Base-by-base conservation (phyloP, 1,140 invertebrate genomes). In the Drosophila miranda region DNA sequence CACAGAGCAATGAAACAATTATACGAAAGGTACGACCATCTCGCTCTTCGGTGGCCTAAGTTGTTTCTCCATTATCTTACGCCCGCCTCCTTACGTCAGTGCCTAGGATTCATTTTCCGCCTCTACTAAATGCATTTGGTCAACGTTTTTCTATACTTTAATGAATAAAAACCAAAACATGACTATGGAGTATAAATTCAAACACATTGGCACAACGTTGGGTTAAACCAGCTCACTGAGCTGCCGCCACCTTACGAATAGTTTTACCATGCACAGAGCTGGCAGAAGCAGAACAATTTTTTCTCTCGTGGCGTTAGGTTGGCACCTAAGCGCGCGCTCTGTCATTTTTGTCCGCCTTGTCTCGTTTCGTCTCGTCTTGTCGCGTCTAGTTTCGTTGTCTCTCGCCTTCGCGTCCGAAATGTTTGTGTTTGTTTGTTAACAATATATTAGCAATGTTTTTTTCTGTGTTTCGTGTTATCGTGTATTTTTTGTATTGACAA, bases 261-360 rank as follows among this genome's bases (percentile, higher is more conserved):
- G 44, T 21, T 45, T 11, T 38, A 38, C 34, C 34, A 38, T 38
- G 34, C 34, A 45, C 44, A 45, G 44, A 8, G 44, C 44, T 38
- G 19, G 44, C 44, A 46, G 44, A 16, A 46, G 44, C 44, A 13
- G 70, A 38, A 38, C 70, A 73, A 66, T 73, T 73, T 73, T 73
- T 19, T 48, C 45, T 73, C 70, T 69, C 57, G 56, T 69, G 43
- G 64, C 70, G 70, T 73, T 66, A 73, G 69, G 70, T 69, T 61
- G 69, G 34, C 11, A 38, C 30, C 57, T 62, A 64, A 42, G 70
- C 61, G 64, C 34, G 34, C 34, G 34, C 34, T 38, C 34, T 38
- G 34, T 9, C 11, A 13, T 4, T 38, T 38, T 38, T 72, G 62
- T 55, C 68, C 62, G 54, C 67, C 68, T 62, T 63, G 62, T 72